phyloP scores from a whole-genome alignment of 2,113 vertebrate species.

The Butorides virescens region DNA sequence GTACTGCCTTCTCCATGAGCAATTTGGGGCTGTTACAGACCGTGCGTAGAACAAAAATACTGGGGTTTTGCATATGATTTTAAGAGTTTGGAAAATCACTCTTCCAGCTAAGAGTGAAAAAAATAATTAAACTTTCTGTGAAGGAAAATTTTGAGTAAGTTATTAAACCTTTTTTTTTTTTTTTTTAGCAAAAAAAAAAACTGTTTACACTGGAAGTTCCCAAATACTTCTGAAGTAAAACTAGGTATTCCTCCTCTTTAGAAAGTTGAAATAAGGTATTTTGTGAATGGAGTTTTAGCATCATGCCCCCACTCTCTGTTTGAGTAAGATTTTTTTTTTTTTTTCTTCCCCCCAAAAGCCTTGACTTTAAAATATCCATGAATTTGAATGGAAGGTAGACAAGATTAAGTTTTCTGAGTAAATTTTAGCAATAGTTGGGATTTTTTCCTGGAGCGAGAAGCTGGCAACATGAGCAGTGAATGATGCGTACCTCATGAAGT shows the following conservation, averaged over 20 bases:
- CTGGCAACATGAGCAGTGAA: background rate
- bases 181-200: background rate
- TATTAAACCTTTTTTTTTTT: background rate
- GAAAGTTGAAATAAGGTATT: background rate
- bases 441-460: background rate
- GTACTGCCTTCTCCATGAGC: background rate
- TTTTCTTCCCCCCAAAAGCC: rapidly evolving
- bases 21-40: background rate
- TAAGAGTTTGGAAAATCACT: background rate
- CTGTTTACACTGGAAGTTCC: background rate
- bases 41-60: background rate
- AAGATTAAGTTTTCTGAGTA: background rate
- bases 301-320: background rate
- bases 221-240: background rate
- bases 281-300: background rate
- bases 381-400: background rate
- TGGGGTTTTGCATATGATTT: background rate
- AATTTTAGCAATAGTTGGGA: background rate
- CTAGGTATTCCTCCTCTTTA: background rate
- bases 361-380: background rate
- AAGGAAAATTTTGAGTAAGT: background rate
- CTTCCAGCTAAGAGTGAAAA: background rate
- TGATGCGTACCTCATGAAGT: background rate
- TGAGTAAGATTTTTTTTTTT: background rate
- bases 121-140: background rate